Percentiles rank a stretch among this genome's conserved stretches.
Evolutionary conservation across 2,888 invertebrate species (phyloP).

Genomic region (Acanthosoma haemorrhoidale): DNA sequence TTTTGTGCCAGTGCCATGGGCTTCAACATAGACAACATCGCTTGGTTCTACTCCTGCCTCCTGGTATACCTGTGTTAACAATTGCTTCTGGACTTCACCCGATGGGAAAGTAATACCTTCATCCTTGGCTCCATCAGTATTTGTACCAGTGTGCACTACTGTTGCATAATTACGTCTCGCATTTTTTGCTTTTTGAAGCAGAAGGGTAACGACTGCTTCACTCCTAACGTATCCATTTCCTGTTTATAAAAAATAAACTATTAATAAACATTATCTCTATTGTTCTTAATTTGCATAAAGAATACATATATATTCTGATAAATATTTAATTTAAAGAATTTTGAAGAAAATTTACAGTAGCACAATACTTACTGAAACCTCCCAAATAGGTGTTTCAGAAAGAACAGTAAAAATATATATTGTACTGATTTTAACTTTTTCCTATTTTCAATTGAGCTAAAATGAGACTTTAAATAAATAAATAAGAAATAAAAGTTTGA

Average conservation of each 20-base stretch:
- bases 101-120: conserved; percentile 85
- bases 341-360: too few relatives aligned
- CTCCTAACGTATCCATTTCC: conserved; percentile 87
- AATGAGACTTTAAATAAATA: too few relatives aligned
- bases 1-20: conserved; percentile 98
- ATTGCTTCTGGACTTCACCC: conserved; percentile 71
- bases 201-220: conserved; percentile 77
- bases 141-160: conserved; percentile 79
- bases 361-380: conserved; percentile 50
- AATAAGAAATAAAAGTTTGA: too few relatives aligned
- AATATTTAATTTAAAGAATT: not conserved
- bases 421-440: too few relatives aligned
- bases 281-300: not conserved
- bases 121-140: conserved; percentile 88
- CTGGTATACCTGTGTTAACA: conserved; percentile 78
- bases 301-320: too few relatives aligned
- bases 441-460: too few relatives aligned
- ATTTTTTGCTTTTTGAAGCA: conserved; percentile 69
- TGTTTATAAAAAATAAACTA: conserved; percentile 45
- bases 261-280: not conserved
- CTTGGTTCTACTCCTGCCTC: conserved; percentile 77
- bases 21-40: conserved; percentile 87
- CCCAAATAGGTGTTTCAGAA: conserved; percentile 48
- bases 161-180: conserved; percentile 81
- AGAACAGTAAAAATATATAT: conserved; percentile 72